Percentiles rank a stretch among this genome's conserved stretches.
Evolutionary conservation across 1,140 invertebrate species (phyloP).

Genomic region (Cylas formicarius): DNA sequence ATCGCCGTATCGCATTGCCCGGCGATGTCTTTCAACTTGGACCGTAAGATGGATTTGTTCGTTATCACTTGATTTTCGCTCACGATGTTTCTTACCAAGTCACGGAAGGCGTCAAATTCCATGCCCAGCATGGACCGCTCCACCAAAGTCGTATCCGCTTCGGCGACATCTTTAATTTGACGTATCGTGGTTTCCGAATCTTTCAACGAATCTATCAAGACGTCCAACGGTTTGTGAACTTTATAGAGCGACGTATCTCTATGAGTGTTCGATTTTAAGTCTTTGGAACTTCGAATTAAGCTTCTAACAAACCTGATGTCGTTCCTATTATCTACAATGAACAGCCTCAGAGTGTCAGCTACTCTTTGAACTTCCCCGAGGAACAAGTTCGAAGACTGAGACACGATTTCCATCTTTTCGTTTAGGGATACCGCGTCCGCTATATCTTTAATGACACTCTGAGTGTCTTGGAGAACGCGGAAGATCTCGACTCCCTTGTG

Average conservation of each 20-base stretch:
- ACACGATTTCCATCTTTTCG: slow-evolving; percentile 27
- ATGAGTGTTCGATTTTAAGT: slow-evolving; percentile 5
- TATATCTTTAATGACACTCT: slow-evolving; percentile 5
- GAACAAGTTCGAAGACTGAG: slow-evolving; percentile 17
- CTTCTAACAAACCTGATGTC: slow-evolving; percentile 18
- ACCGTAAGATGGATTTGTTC: slow-evolving; percentile 7
- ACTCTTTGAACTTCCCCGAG: slow-evolving; percentile 2
- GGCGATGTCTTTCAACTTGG: slow-evolving; percentile 8
- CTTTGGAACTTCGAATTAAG: slow-evolving; percentile 4
- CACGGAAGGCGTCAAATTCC: slow-evolving; percentile 8
- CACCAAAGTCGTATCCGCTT: not conserved
- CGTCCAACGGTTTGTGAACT: slow-evolving; percentile 4
- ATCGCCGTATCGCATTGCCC: not conserved
- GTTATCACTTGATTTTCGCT: slow-evolving; percentile 14
- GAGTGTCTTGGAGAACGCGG: slow-evolving; percentile 11
- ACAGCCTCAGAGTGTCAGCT: too few relatives aligned
- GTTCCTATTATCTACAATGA: slow-evolving; percentile 13
- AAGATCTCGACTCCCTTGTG: slow-evolving; percentile 13
- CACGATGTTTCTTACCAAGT: slow-evolving; percentile 13
- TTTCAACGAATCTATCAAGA: slow-evolving; percentile 9
- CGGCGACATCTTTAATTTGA: not conserved
- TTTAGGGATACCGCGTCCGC: slow-evolving; percentile 10
- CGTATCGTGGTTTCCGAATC: slow-evolving; percentile 8
- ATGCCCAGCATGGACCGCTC: not conserved
- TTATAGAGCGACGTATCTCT: slow-evolving; percentile 16